Evolutionary conservation across 2,113 vertebrate genomes (phyloP).

Genomic region (Orientallactaga bullata): DNA sequence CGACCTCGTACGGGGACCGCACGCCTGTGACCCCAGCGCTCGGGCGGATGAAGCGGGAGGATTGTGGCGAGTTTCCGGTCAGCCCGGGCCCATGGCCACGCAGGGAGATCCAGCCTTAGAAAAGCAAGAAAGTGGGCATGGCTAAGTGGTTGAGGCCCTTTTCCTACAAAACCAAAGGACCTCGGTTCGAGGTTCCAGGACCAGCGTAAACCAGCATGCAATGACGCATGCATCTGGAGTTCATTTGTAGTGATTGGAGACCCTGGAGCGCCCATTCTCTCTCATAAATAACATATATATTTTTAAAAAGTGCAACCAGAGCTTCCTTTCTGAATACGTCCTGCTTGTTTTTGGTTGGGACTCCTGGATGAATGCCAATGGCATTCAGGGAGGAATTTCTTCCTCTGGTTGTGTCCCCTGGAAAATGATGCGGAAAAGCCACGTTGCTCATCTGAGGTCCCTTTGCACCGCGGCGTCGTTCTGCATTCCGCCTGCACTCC

Average conservation of each 20-base stretch:
- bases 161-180: too few relatives aligned
- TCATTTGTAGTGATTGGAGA: too few relatives aligned
- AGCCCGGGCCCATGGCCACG: neutral
- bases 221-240: too few relatives aligned
- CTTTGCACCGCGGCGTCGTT: neutral
- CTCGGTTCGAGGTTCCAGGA: too few relatives aligned
- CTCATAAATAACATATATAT: too few relatives aligned
- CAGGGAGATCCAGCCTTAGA: neutral
- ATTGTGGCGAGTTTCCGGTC: too few relatives aligned
- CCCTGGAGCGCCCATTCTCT: too few relatives aligned
- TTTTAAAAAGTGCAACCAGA: neutral
- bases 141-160: neutral
- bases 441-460: neutral
- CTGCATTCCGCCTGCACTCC: neutral
- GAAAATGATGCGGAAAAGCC: neutral
- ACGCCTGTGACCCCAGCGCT: neutral
- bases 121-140: neutral
- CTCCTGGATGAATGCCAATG: neutral
- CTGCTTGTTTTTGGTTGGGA: neutral
- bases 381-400: neutral
- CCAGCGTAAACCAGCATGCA: too few relatives aligned
- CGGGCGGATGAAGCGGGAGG: neutral
- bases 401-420: neutral
- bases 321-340: neutral
- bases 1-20: neutral